phyloP scores from a whole-genome alignment of 2,888 invertebrate species.

The Mythimna impura region DNA sequence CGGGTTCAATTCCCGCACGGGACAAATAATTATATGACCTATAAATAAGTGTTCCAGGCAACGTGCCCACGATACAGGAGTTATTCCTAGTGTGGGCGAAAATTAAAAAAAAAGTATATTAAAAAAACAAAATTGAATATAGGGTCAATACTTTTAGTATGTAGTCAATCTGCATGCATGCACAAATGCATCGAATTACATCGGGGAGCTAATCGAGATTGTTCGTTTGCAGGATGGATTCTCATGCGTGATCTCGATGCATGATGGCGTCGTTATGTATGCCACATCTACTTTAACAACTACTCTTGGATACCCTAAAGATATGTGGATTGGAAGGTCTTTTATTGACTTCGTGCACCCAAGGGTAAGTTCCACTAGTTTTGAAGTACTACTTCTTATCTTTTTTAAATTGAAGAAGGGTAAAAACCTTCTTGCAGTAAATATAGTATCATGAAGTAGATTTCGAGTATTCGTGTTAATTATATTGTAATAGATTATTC shows the following conservation, averaged over 20 bases:
- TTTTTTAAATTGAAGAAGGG: too few species aligned
- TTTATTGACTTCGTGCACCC: slow-evolving; percentile 97
- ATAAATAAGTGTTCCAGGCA: too few species aligned
- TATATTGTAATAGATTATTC: not conserved
- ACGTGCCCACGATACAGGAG: too few species aligned
- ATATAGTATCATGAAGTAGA: not conserved
- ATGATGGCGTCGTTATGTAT: slow-evolving; percentile 95
- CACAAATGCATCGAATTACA: not conserved
- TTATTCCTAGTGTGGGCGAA: too few species aligned
- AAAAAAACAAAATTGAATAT: too few species aligned
- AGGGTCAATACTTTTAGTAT: not conserved
- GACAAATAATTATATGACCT: too few species aligned
- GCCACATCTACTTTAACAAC: slow-evolving; percentile 93
- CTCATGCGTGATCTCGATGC: slow-evolving; percentile 95
- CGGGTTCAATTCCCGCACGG: too few species aligned
- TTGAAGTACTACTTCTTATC: not conserved
- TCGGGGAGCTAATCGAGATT: slow-evolving; percentile 6
- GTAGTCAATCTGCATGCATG: not conserved
- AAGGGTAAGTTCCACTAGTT: slow-evolving; percentile 84
- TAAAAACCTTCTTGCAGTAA: not conserved
- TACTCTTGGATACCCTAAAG: slow-evolving; percentile 94
- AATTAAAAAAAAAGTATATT: too few species aligned
- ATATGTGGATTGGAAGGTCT: slow-evolving; percentile 96
- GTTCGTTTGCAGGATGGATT: slow-evolving; percentile 92
- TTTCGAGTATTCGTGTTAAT: not conserved